A percentile compares a stretch with the other conserved stretches of the same genome.
phyloP scores from a whole-genome alignment of 2,888 invertebrate species.

The Trachelus tabidus region DNA sequence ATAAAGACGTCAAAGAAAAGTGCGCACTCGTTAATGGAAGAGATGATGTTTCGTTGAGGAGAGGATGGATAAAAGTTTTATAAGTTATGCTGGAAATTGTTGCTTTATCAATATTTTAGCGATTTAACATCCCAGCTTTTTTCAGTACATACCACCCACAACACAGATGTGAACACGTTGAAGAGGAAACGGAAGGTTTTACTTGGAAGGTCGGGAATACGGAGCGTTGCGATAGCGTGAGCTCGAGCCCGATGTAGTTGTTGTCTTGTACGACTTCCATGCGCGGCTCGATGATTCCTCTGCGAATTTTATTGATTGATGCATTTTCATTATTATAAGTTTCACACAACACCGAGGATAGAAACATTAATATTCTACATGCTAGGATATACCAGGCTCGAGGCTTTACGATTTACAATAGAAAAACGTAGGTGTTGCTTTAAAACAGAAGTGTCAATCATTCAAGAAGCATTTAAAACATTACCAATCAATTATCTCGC shows the following conservation, averaged over 20 bases:
- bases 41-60: constrained; percentile 1
- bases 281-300: constrained; percentile 69
- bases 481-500: neutral
- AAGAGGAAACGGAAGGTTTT: constrained; percentile 42
- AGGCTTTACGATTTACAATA: neutral
- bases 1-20: constrained; percentile 23
- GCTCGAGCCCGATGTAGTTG: constrained; percentile 68
- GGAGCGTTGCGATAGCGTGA: constrained; percentile 72
- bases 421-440: neutral
- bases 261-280: constrained; percentile 71
- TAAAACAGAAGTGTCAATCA: neutral
- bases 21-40: constrained; percentile 21
- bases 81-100: neutral
- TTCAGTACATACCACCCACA: neutral
- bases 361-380: constrained; percentile 13
- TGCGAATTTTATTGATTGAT: constrained; percentile 66
- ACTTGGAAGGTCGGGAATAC: constrained; percentile 71
- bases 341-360: constrained; percentile 19
- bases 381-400: neutral
- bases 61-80: constrained; percentile 10
- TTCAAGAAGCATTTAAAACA: neutral
- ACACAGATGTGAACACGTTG: neutral
- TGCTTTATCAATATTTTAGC: neutral
- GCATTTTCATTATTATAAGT: constrained; percentile 38
- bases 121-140: neutral